Evolutionary conservation across 2,888 invertebrate genomes (phyloP).

Genomic region (Axea sp.): DNA sequence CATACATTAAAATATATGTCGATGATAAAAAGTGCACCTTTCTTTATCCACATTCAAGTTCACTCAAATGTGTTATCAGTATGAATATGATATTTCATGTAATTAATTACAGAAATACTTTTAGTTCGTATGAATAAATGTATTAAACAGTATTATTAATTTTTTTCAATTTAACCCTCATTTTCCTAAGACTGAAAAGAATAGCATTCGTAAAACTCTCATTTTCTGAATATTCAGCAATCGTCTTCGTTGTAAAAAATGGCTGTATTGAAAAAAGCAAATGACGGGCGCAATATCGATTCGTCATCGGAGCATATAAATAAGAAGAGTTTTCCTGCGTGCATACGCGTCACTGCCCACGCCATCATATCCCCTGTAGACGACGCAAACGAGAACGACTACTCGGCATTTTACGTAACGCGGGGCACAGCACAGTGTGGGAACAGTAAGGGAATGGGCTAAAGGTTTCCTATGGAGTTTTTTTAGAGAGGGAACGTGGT

Average conservation of each 20-base stretch:
- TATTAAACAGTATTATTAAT: too few relatives aligned
- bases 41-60: too few relatives aligned
- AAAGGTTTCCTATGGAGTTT: slow-evolving; percentile 59
- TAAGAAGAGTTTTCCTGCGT: slow-evolving; percentile 79
- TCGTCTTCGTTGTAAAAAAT: slow-evolving; percentile 31
- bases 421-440: slow-evolving; percentile 61
- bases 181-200: too few relatives aligned
- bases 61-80: too few relatives aligned
- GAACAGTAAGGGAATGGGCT: slow-evolving; percentile 55
- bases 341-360: slow-evolving; percentile 78
- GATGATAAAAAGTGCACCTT: too few relatives aligned
- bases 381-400: slow-evolving; percentile 54
- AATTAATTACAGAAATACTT: too few relatives aligned
- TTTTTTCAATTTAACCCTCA: too few relatives aligned
- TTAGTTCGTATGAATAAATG: too few relatives aligned
- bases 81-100: too few relatives aligned
- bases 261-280: slow-evolving; percentile 64
- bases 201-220: too few relatives aligned
- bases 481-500: slow-evolving; percentile 64
- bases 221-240: too few relatives aligned
- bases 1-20: too few relatives aligned
- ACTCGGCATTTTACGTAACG: slow-evolving; percentile 73
- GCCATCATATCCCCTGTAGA: slow-evolving; percentile 67
- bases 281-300: slow-evolving; percentile 75
- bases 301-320: slow-evolving; percentile 76